Evolutionary conservation across 2,797 vertebrate genomes (phyloP), one percentile per base, ranked within the genome.

Genomic region (Enteromius thamalakanensis): DNA sequence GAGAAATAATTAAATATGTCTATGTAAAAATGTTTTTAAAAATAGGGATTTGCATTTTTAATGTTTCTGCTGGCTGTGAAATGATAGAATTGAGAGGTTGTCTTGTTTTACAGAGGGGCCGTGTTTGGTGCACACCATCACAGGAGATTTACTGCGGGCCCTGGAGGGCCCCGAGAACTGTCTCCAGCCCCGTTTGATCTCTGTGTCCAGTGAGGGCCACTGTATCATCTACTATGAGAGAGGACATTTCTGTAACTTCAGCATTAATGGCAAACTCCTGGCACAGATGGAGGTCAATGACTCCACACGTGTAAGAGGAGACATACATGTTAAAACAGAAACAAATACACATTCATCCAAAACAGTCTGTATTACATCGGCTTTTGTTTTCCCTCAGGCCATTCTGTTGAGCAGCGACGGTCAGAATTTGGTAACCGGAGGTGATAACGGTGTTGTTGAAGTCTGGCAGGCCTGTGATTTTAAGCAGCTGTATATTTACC

Each of bases 401-500:
- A 96, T 99, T 87, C 95, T 99, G 87, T 90, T 99, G 90, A 99
- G 98, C 89, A 99, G 98, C 0, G 98, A 99, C 58, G 98, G 98
- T 29, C 98, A 99, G 94, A 99, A 99, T 90, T 89, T 99, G 91
- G 98, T 99, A 91, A 99, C 97, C 0, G 98, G 98, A 53, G 98
- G 98, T 17, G 98, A 99, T 90, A 99, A 98, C 1, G 98, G 98
- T 6, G 97, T 99, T 65, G 98, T 99, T 83, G 98, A 99, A 92
- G 98, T 99, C 85, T 99, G 98, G 98, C 98, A 99, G 90, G 98
- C 98, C 71, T 99, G 98, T 81, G 98, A 99, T 94, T 99, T 99
- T 92, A 99, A 99, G 90, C 98, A 99, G 93, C 97, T 99, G 85
- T 99, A 99, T 92, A 98, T 99, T 93, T 99, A 99, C 91, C 98